These are phyloP conservation scores for Ruditapes philippinarum DNA, from an alignment of 1,140 invertebrate genomes.

Conservation along the genomic window DNA sequence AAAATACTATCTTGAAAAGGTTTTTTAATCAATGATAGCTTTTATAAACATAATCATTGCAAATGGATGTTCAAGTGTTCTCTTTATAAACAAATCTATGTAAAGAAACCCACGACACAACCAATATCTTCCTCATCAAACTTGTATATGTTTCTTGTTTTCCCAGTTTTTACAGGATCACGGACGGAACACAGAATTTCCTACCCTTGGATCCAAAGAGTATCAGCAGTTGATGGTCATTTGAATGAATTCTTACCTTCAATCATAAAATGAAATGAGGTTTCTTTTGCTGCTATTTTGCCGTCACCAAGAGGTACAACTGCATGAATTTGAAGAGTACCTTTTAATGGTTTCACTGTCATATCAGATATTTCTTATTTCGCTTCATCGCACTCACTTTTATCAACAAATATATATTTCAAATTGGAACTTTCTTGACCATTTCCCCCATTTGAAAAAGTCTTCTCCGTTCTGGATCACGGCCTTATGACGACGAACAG, in stretches of 20 bases:
- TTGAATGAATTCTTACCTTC: background rate
- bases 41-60: too few relatives aligned
- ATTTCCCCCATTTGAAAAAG: constrained; percentile 1
- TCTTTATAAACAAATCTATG: too few relatives aligned
- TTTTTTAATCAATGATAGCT: too few relatives aligned
- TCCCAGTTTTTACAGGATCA: background rate
- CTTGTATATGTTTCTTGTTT: background rate
- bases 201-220: background rate
- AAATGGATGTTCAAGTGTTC: too few relatives aligned
- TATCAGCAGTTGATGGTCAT: background rate
- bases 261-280: background rate
- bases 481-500: background rate
- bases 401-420: constrained; percentile 3
- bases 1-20: too few relatives aligned
- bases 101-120: background rate
- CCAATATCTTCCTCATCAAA: background rate
- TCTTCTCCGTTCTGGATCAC: background rate
- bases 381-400: background rate
- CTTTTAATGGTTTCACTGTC: constrained; percentile 14
- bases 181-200: background rate
- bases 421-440: background rate
- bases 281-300: background rate
- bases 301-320: background rate
- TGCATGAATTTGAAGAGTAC: background rate
- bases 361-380: background rate